Evolutionary conservation across 2,888 invertebrate genomes (phyloP).

Genomic region (Escarpia spicata): DNA sequence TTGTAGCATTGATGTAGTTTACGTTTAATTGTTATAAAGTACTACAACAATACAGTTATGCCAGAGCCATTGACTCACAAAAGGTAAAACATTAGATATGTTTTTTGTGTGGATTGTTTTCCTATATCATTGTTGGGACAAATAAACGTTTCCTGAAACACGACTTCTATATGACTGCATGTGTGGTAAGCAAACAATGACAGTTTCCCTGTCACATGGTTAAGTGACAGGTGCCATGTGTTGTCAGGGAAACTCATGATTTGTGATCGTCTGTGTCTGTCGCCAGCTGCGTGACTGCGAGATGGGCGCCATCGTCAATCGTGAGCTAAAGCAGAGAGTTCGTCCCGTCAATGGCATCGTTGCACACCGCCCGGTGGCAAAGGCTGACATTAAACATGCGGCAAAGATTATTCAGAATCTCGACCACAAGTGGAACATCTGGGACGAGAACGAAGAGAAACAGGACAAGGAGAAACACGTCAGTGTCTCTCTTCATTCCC

Average conservation of each 20-base stretch:
- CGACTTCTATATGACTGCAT: not conserved
- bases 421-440: slow-evolving; percentile 84
- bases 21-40: too few relatives aligned
- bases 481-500: not conserved
- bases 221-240: not conserved
- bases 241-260: not conserved
- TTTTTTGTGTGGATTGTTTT: too few relatives aligned
- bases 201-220: not conserved
- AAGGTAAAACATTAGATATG: too few relatives aligned
- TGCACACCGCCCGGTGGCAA: slow-evolving; percentile 53
- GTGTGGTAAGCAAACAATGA: not conserved
- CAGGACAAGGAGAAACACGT: slow-evolving; percentile 59
- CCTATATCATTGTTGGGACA: too few relatives aligned
- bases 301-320: slow-evolving; percentile 93
- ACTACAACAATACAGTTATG: too few relatives aligned
- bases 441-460: slow-evolving; percentile 70
- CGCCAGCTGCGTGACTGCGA: slow-evolving; percentile 87
- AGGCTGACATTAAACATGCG: slow-evolving; percentile 90
- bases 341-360: slow-evolving; percentile 73
- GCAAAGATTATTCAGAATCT: slow-evolving; percentile 91
- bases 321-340: slow-evolving; percentile 93
- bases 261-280: not conserved
- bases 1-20: too few relatives aligned
- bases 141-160: too few relatives aligned
- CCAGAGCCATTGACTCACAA: too few relatives aligned